Conservation (phyloP, 1,140 invertebrate species). For the Nasonia longicornis region DNA sequence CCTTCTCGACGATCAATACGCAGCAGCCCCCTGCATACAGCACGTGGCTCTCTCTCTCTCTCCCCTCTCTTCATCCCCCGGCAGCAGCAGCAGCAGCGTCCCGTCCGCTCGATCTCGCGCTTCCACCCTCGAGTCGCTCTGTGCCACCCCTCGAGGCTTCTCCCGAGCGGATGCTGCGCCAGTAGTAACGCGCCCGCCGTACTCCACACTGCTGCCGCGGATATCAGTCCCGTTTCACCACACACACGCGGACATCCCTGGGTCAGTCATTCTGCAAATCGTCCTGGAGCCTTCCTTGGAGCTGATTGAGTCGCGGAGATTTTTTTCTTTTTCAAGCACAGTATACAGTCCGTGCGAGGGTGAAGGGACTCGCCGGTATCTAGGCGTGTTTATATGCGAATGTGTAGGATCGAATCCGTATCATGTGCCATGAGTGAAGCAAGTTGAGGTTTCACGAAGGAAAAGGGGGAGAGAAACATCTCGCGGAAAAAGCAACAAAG, state of each 20-base stretch:
- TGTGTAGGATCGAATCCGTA: too few species aligned
- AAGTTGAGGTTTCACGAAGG: too few species aligned
- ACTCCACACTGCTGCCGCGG: not conserved
- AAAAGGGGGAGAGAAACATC: too few species aligned
- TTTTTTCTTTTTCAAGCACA: too few species aligned
- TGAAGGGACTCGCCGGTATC: not conserved
- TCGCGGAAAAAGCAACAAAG: slow-evolving; percentile 11
- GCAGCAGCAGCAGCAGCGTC: not conserved
- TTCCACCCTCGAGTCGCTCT: slow-evolving; percentile 2
- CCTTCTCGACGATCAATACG: slow-evolving; percentile 5
- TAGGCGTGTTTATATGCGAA: too few species aligned
- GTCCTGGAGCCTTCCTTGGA: too few species aligned
- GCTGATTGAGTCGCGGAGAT: too few species aligned
- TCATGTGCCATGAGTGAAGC: too few species aligned
- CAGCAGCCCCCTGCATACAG: not conserved
- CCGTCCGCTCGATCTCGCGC: not conserved
- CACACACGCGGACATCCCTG: too few species aligned
- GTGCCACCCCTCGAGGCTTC: not conserved
- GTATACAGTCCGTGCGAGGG: not conserved
- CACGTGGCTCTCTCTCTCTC: slow-evolving; percentile 1
- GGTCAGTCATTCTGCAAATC: too few species aligned
- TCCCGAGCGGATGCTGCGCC: slow-evolving; percentile 35
- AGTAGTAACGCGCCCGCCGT: slow-evolving; percentile 41
- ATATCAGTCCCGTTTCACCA: too few species aligned
- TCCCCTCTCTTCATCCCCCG: slow-evolving; percentile 10